Percentiles rank a stretch among this genome's conserved stretches.
Conservation (phyloP, 2,113 vertebrate species). For the Capreolus pygargus region DNA sequence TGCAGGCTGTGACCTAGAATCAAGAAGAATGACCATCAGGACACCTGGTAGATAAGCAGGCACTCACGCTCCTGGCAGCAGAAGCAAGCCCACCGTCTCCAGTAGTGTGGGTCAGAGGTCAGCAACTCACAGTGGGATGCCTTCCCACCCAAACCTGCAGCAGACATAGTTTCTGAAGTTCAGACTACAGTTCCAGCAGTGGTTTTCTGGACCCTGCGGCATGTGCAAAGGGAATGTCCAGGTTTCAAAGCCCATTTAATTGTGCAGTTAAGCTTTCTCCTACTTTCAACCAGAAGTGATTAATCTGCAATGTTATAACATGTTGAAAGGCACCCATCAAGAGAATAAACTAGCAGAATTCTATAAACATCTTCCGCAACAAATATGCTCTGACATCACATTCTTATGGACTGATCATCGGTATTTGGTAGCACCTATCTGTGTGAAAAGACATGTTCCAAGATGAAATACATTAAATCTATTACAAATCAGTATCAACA, state of each 20-base stretch:
- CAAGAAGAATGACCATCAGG: not conserved
- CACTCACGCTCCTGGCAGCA: not conserved
- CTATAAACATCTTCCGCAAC: not conserved
- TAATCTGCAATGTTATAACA: not conserved
- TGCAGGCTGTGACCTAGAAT: constrained; percentile 24
- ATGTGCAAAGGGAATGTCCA: not conserved
- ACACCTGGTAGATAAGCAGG: not conserved
- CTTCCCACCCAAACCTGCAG: not conserved
- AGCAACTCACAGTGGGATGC: not conserved
- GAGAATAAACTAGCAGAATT: not conserved
- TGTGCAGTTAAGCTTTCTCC: not conserved
- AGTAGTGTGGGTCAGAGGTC: not conserved
- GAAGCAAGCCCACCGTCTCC: not conserved
- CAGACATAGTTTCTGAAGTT: not conserved
- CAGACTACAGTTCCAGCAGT: not conserved
- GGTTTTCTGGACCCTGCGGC: not conserved
- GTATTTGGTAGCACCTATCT: not conserved
- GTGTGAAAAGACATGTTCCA: not conserved
- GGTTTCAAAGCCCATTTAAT: not conserved
- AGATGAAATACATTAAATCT: not conserved
- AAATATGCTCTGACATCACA: not conserved
- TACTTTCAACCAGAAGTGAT: not conserved
- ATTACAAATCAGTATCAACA: not conserved
- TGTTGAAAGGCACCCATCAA: not conserved
- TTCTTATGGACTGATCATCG: not conserved